Base-by-base conservation (phyloP, 2,888 invertebrate species). In the Bombylius discolor region DNA sequence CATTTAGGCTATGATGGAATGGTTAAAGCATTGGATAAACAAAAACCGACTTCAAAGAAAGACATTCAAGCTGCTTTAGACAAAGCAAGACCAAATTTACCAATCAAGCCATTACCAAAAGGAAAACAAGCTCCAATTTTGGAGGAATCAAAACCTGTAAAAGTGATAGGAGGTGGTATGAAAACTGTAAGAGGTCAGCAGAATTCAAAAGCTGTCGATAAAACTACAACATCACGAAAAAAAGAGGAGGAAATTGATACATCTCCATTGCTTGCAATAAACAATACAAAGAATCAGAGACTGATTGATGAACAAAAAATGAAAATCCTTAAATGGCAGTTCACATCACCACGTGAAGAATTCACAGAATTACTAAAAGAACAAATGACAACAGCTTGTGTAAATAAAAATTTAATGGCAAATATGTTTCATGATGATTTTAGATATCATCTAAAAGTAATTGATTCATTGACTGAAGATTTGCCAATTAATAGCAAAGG, bases 361-460 rank as follows among this genome's bases (percentile, higher is more conserved):
- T 98, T 96, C 76, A 88, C 93, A 13, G 92, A 94, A 23, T 81
- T 96, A 60, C 75, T 99, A 50, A 88, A 87, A 63, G 90, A 90
- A 61, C 91, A 95, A 69, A 95, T 99, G 93, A 77, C 78, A 0
- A 81, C 83, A 33, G 93, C 93, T 1, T 89, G 89, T 59, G 82
- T 96, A 51, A 96, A 94, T 70, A 90, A 87, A 68, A 83, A 83
- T 54, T 78, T 98, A 5, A 83, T 94, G 67, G 81, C 83, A 1
- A 91, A 94, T 67, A 90, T 98, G 87, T 98, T 97, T 71, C 94
- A 97, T 71, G 81, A 82, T 58, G 98, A 99, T 76, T 99, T 88
- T 69, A 94, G 94, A 68, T 90, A 86, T 73, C 98, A 98, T 70
- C 81, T 97, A 51, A 96, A 94, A 78, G 97, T 96, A 11, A 87